A percentile compares a stretch with the other conserved stretches of the same genome.
phyloP scores from a whole-genome alignment of 2,888 invertebrate species.

The Esperia sulphurella region DNA sequence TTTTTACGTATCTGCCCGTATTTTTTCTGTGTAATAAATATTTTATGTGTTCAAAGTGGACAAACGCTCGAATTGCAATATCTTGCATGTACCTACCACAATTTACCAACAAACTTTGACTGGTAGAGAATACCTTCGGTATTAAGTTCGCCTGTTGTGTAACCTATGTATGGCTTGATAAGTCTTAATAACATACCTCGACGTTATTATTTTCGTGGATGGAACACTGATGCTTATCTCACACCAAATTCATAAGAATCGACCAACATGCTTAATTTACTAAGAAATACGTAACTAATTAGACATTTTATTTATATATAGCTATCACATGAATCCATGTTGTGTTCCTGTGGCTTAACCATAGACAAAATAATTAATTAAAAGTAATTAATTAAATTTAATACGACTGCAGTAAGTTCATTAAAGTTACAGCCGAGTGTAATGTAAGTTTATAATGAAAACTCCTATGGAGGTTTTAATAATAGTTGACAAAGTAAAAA shows the following conservation, averaged over 20 bases:
- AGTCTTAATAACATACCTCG: too few relatives aligned
- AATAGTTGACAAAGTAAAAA: slow-evolving; percentile 65
- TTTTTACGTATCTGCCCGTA: too few relatives aligned
- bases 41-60: too few relatives aligned
- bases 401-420: slow-evolving; percentile 67
- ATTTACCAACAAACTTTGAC: too few relatives aligned
- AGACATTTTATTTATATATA: slow-evolving; percentile 2
- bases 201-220: not conserved
- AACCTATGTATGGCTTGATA: too few relatives aligned
- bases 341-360: slow-evolving; percentile 46
- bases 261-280: slow-evolving; percentile 1
- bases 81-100: too few relatives aligned
- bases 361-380: slow-evolving; percentile 58
- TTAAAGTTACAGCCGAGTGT: slow-evolving; percentile 56
- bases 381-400: slow-evolving; percentile 46
- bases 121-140: too few relatives aligned
- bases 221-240: not conserved
- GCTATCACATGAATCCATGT: slow-evolving; percentile 10
- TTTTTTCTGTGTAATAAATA: too few relatives aligned
- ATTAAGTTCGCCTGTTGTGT: too few relatives aligned
- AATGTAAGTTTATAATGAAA: slow-evolving; percentile 75
- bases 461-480: slow-evolving; percentile 77
- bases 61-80: too few relatives aligned
- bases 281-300: not conserved
- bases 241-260: not conserved